Base-by-base conservation (phyloP, 1,140 invertebrate genomes). In the Drosophila arawakana region DNA sequence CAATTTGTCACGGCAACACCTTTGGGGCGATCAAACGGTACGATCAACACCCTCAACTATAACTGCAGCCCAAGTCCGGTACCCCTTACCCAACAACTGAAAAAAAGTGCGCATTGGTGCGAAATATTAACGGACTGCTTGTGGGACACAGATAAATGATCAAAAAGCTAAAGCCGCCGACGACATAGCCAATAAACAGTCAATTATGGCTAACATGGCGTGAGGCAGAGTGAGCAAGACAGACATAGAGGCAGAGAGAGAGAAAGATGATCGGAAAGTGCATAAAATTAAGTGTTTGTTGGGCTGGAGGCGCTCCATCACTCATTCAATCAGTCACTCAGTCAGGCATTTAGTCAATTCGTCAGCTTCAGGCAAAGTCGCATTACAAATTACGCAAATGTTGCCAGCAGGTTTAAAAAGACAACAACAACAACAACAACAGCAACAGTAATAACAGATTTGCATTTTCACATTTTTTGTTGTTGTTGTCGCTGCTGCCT, bases 1-100 rank as follows among this genome's bases (percentile, higher is more conserved):
- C 83, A 77, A 86, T 86, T 86, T 86, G 83, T 86, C 84, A 88
- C 46, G 84, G 83, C 80, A 88, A 83, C 81, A 82, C 83, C 80
- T 73, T 77, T 55, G 76, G 76, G 73, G 30, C 47, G 57, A 66
- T 49, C 68, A 54, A 59, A 59, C 54, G 57, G 52, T 43, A 50
- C 21, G 46, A 47, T 46, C 49, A 62, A 54, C 67, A 62, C 67
- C 67, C 60, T 44, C 49, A 46, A 70, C 59, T 8, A 11, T 39
- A 21, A 6, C 21, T 35, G 9, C 18, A 8, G 13, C 60, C 10
- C 57, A 37, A 2, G 1, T 1, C 18, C 18, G 18, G 18, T 21
- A 2, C 18, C 3, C 10, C 21, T 18, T 0, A 15, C 9, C 30
- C 62, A n/a, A 25, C 62, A 47, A 21, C 39, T 82, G 82, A 81